Evolutionary conservation across 2,113 vertebrate genomes (phyloP).

Genomic region (Neotoma lepida): DNA sequence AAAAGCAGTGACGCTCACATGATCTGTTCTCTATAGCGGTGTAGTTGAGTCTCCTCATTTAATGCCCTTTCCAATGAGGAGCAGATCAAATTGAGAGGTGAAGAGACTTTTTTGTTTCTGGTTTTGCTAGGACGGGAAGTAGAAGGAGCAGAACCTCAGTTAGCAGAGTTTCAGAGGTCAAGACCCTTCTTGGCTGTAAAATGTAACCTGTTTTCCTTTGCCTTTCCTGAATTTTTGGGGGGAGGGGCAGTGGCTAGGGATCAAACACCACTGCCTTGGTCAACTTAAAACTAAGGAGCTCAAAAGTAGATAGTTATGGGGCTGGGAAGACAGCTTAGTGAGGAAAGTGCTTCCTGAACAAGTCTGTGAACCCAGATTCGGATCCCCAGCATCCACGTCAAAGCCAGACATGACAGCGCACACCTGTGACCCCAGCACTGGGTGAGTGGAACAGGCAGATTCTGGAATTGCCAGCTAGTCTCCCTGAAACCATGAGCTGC

Average conservation of each 20-base stretch:
- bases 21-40: slow-evolving; percentile 2
- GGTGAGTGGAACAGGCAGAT: too few species aligned
- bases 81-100: not conserved
- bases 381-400: not conserved
- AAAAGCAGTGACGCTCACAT: slow-evolving; percentile 22
- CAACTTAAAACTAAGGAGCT: slow-evolving; percentile 31
- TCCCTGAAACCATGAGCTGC: not conserved
- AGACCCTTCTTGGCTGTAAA: not conserved
- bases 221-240: not conserved
- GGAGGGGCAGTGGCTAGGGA: not conserved
- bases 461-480: not conserved
- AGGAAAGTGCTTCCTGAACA: not conserved
- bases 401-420: not conserved
- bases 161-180: not conserved
- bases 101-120: not conserved
- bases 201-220: not conserved
- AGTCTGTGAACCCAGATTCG: not conserved
- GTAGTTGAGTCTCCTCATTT: not conserved
- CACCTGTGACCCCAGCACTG: not conserved
- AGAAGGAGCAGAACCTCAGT: not conserved
- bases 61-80: not conserved
- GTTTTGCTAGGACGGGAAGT: not conserved
- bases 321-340: not conserved
- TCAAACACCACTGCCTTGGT: not conserved
- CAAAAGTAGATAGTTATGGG: slow-evolving; percentile 6